phyloP scores from a whole-genome alignment of 2,113 vertebrate genomes.

The Pao palembangensis region DNA sequence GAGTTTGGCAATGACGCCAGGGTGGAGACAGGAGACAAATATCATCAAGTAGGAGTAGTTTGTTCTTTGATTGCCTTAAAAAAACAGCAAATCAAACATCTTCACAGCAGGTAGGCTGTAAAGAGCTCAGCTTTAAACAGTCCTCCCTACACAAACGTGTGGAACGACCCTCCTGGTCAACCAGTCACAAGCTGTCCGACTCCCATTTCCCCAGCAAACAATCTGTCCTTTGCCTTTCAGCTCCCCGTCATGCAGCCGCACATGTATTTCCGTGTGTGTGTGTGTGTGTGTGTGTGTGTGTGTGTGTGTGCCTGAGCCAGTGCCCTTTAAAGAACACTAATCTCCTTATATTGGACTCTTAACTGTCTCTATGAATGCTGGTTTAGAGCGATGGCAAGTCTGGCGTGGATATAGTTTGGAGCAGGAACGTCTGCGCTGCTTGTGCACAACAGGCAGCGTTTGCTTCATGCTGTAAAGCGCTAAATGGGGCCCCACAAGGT shows the following conservation, averaged over 20 bases:
- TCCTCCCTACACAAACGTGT: conserved; percentile 42
- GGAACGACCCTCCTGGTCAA: conserved; percentile 48
- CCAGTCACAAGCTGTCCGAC: conserved; percentile 46
- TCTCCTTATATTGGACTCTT: conserved; percentile 39
- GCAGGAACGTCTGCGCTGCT: conserved; percentile 26
- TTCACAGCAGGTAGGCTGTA: background rate
- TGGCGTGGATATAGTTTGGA: conserved; percentile 9
- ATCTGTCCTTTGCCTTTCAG: conserved; percentile 6
- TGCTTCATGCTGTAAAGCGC: conserved; percentile 53
- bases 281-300: conserved; percentile 9
- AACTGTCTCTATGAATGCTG: conserved; percentile 27
- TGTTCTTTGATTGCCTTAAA: background rate
- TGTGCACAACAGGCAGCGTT: conserved; percentile 48
- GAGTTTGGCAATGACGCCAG: background rate
- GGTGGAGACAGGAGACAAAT: background rate
- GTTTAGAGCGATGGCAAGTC: conserved; percentile 26
- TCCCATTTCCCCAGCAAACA: conserved; percentile 25
- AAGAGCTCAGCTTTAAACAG: conserved; percentile 47
- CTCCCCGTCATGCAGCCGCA: conserved; percentile 23
- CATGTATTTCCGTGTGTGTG: background rate
- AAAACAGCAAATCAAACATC: background rate
- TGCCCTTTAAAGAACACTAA: conserved; percentile 44
- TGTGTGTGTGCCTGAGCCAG: conserved; percentile 27
- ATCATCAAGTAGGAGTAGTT: conserved; percentile 1
- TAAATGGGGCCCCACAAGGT: conserved; percentile 51